Base-by-base conservation (phyloP, 2,113 vertebrate genomes). In the Tyrannus savana region DNA sequence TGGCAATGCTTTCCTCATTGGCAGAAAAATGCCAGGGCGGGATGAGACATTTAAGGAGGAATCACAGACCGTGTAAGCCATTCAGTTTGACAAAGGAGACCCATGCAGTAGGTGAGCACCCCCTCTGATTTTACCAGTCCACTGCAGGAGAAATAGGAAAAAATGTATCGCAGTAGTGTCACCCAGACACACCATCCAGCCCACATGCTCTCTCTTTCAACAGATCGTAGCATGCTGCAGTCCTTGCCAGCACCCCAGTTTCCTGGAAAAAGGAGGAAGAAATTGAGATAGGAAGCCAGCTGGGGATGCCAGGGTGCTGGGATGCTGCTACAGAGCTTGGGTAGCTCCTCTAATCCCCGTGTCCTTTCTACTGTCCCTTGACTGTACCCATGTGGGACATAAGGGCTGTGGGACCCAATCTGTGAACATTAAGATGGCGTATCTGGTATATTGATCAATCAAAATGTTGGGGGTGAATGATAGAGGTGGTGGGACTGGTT, bases 81-180 rank as follows among this genome's bases (percentile, higher is more conserved):
- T 10, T 27, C 0, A 1, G 24, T 49, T 53, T 49, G 52, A 21
- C 11, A 37, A 44, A 3, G 3, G 28, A 39, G 23, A 7, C 19
- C 21, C 12, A 14, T 5, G 28, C 4, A 12, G 24, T 9, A 35
- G 10, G 7, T 44, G 59, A 24, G 30, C 30, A 60, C 35, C 12
- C 7, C 6, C 47, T 60, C 71, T 46, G 19, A 18, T 56, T 78
- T 92, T 39, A 44, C 11, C 23, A 28, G 50, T 27, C 37, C 14
- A 14, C 0, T 0, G 12, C 0, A 9, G 72, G 33, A 66, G 42
- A 72, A 67, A 44, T 0, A 39, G 44, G 12, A 77, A 73, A 53
- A 58, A 53, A 14, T 3, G 2, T 24, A 28, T 19, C 1, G 3
- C n/a, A 49, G 12, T 19, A 21, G 9, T 9, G 18, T 33, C 23